phyloP scores from a whole-genome alignment of 2,113 vertebrate species.

The Pipa parva region DNA sequence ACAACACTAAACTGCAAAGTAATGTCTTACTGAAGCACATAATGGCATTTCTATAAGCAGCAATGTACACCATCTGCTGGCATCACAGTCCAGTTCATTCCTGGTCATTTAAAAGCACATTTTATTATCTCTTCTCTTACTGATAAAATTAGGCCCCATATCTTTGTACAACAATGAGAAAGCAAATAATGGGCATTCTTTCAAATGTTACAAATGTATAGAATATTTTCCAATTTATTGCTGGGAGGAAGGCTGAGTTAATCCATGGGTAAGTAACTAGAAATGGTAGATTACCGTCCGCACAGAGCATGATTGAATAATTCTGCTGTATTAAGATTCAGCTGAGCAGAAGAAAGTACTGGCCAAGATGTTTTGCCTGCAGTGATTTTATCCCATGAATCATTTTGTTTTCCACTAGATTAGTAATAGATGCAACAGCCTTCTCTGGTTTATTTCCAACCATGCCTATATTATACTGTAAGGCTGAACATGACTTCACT shows the following conservation, averaged over 20 bases:
- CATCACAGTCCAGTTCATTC: constrained; percentile 17
- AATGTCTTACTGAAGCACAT: constrained; percentile 29
- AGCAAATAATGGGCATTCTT: not conserved
- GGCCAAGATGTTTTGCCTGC: constrained; percentile 26
- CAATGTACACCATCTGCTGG: constrained; percentile 25
- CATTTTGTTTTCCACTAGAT: constrained; percentile 43
- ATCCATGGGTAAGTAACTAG: constrained; percentile 20
- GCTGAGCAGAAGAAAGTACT: constrained; percentile 29
- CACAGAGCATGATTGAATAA: constrained; percentile 10
- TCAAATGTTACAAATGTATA: not conserved
- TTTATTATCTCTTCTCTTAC: not conserved
- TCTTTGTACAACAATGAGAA: not conserved
- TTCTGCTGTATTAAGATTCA: constrained; percentile 24
- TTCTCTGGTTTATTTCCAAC: constrained; percentile 11
- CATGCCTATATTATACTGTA: not conserved
- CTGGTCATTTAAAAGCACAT: constrained; percentile 12
- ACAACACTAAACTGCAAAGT: constrained; percentile 24
- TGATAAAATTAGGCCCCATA: not conserved
- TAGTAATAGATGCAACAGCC: constrained; percentile 24
- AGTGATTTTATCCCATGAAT: constrained; percentile 30
- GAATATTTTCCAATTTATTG: not conserved
- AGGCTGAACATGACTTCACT: constrained; percentile 4
- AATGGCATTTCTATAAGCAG: constrained; percentile 29
- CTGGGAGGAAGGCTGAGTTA: not conserved
- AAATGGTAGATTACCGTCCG: constrained; percentile 26